Percentiles rank a stretch among this genome's conserved stretches.
Evolutionary conservation across 64 coral and sea anemone genomes (phyloP).

Genomic region (Anthopleura sola): DNA sequence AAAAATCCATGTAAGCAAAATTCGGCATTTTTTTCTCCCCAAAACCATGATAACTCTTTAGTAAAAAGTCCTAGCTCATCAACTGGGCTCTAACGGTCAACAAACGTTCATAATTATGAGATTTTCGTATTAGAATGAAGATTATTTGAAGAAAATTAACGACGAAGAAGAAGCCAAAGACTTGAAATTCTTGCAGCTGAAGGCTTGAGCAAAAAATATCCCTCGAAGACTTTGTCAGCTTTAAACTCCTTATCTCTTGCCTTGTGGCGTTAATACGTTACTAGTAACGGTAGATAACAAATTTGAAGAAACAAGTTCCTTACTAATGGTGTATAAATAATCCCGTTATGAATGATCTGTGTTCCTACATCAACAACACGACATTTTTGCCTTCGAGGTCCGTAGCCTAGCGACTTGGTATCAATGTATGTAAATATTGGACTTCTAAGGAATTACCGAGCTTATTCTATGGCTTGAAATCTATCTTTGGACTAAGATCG

Average conservation of each 20-base stretch:
- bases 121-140: neutral
- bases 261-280: neutral
- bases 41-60: neutral
- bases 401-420: neutral
- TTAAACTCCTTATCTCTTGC: neutral
- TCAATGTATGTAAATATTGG: neutral
- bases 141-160: neutral
- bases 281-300: neutral
- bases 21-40: conserved; percentile 32
- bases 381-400: neutral
- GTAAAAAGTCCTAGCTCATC: neutral
- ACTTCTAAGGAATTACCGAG: neutral
- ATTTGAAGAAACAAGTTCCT: neutral
- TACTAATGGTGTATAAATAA: neutral
- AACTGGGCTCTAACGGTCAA: neutral
- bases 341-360: neutral
- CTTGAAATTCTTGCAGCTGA: neutral
- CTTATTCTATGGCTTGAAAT: neutral
- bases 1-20: conserved; percentile 27
- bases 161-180: neutral
- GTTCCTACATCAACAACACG: neutral
- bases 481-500: neutral
- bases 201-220: neutral
- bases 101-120: neutral
- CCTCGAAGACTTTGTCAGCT: neutral